Evolutionary conservation across 1,140 invertebrate species (phyloP), one percentile per base, ranked within the genome.

Genomic region (Saccostrea glomerata): DNA sequence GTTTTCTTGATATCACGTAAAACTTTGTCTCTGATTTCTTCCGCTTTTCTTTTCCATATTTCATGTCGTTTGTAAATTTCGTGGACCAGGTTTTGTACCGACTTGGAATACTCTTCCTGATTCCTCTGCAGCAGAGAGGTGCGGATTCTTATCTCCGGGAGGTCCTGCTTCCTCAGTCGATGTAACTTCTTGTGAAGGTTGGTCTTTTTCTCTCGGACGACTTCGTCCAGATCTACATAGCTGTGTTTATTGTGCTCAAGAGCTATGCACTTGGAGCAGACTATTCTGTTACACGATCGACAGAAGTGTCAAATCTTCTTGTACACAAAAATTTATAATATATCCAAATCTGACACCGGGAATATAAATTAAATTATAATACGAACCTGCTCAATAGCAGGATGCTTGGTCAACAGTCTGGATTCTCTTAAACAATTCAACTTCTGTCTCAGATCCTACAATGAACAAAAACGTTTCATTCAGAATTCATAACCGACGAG

Each of bases 1-100:
- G 58, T 63, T 63, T 63, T 63, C 58, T 63, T 63, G 13, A 63
- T 63, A 5, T 63, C 58, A n/a, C 58, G 58, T n/a, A 63, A 63
- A 20, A 63, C n/a, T 63, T 63, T 63, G 58, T 63, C 58, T 63
- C 58, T 63, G 17, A 63, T 63, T 63, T 63, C 58, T n/a, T 63
- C 58, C n/a, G 58, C 58, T n/a, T 63, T 63, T 63, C 58, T 63
- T 63, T 63, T 63, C 58, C 58, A 63, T 63, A 63, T 17, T 63
- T 63, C 58, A n/a, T 63, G 58, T 63, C 58, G 58, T 20, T 63
- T 63, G 15, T 20, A 63, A 63, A 63, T n/a, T 17, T 63, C 58
- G 15, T 63, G 58, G n/a, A 63, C 20, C 58, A 63, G 20, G n/a
- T 63, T 63, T 63, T 63, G 58, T 4, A 63, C 58, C 58, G 58